Conservation (phyloP, 2,888 invertebrate genomes). For the Platerodrilus igneus region DNA sequence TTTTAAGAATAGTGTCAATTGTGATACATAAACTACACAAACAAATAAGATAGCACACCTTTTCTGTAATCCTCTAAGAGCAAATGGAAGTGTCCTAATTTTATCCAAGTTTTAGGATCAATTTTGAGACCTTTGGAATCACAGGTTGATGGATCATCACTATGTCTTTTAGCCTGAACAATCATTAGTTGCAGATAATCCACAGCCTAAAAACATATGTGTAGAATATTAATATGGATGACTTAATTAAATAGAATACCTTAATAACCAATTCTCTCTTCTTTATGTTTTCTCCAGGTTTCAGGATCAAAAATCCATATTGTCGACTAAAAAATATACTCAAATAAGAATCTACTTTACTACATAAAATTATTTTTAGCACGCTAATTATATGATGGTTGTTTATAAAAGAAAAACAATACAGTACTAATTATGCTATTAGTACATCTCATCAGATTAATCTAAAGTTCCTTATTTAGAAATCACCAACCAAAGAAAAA, state of each 20-base stretch:
- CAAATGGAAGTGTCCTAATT: slow-evolving; percentile 92
- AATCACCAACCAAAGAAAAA: too few relatives aligned
- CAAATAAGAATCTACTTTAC: too few relatives aligned
- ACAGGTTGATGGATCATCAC: slow-evolving; percentile 33
- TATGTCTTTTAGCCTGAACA: slow-evolving; percentile 65
- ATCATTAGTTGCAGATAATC: slow-evolving; percentile 82
- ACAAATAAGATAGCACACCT: slow-evolving; percentile 62
- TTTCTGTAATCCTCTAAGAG: slow-evolving; percentile 89
- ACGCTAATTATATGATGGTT: too few relatives aligned
- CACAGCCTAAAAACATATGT: slow-evolving; percentile 58
- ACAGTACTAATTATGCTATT: too few relatives aligned
- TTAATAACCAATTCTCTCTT: slow-evolving; percentile 78
- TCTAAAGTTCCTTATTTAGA: too few relatives aligned
- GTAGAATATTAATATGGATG: slow-evolving; percentile 2
- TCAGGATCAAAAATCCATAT: slow-evolving; percentile 84
- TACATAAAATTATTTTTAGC: too few relatives aligned
- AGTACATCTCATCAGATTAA: too few relatives aligned
- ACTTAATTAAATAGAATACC: slow-evolving; percentile 42
- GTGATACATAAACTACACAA: too few relatives aligned
- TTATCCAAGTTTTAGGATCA: slow-evolving; percentile 88
- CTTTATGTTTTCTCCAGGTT: slow-evolving; percentile 73
- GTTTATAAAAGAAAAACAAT: too few relatives aligned
- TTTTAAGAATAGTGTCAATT: too few relatives aligned
- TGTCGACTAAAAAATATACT: slow-evolving; percentile 77
- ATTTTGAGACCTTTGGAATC: slow-evolving; percentile 65